Conservation (phyloP, 1,140 invertebrate species). For the roundworm (Caenorhabditis elegans) region DNA sequence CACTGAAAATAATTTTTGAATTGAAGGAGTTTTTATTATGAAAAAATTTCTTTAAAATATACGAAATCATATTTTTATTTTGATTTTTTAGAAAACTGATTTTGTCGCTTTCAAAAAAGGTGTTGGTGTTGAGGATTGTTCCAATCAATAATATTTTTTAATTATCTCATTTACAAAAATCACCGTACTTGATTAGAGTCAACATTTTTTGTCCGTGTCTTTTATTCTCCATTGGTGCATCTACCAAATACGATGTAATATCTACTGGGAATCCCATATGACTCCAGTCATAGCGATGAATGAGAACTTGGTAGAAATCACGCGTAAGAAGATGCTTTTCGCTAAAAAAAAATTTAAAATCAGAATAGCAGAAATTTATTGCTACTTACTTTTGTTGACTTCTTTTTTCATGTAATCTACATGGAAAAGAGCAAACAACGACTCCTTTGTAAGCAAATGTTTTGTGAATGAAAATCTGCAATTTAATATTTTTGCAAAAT, state of each 20-base stretch:
- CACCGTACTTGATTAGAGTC: conserved; percentile 19
- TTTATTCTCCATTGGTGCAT: conserved; percentile 15
- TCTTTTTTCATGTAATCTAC: conserved; percentile 37
- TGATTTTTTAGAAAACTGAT: too few species aligned
- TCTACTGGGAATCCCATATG: conserved; percentile 59
- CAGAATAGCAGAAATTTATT: too few species aligned
- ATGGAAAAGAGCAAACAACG: conserved; percentile 55
- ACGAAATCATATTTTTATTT: too few species aligned
- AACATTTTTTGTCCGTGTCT: conserved; percentile 12
- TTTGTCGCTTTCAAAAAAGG: too few species aligned
- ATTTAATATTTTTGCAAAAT: neutral
- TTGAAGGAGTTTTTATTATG: too few species aligned
- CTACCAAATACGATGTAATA: conserved; percentile 54
- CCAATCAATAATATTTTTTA: too few species aligned
- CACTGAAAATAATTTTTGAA: conserved; percentile 35
- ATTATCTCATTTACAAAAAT: too few species aligned
- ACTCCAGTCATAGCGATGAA: conserved; percentile 58
- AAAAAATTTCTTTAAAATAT: too few species aligned
- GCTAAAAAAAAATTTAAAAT: too few species aligned
- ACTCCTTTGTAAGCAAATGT: conserved; percentile 63
- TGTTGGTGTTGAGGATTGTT: too few species aligned
- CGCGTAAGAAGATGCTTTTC: neutral
- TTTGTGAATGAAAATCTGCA: conserved; percentile 56
- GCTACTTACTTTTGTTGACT: conserved; percentile 23
- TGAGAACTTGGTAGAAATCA: conserved; percentile 60